Evolutionary conservation across 2,113 vertebrate genomes (phyloP), one percentile per base, ranked within the genome.

Genomic region (Hymenochirus boettgeri): DNA sequence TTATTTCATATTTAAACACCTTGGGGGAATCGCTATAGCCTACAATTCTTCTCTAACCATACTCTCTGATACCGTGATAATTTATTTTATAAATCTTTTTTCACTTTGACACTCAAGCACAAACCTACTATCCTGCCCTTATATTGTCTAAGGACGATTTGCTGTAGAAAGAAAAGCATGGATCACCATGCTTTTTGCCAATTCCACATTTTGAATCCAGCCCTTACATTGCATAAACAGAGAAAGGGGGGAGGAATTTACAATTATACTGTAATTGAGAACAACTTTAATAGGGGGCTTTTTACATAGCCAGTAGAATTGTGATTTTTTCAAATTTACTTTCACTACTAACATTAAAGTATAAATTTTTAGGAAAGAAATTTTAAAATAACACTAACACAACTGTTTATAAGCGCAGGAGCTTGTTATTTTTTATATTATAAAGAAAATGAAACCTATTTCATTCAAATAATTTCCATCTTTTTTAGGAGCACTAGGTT

Each of bases 141-240:
- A 59, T 48, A 69, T 69, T 69, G 65, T 69, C 56, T 60, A 60
- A 60, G 65, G 56, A 69, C n/a, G 47, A 69, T 69, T 69, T 69
- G 64, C 58, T 73, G 77, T 77, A 59, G 31, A 25, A 67, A 79
- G 76, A 78, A 80, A 75, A 77, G 79, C n/a, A 72, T 71, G 10
- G 9, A 71, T 64, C 78, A n/a, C 74, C 80, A 75, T 76, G 64
- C 37, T 58, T 71, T 70, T 59, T 42, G 61, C 33, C 72, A 76
- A 70, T 76, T 74, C 73, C 72, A 74, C n/a, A n/a, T n/a, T 75
- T 77, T 75, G 76, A 82, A 75, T 72, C n/a, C 72, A 80, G 65
- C 50, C 65, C 75, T 85, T n/a, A n/a, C 71, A 71, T 58, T 65
- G 56, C 17, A 58, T 33, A 69, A 52, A 58, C n/a, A 21, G 46